These are phyloP conservation scores for Andrena praecox DNA, from an alignment of 2,888 invertebrate species.

Conservation along the genomic window DNA sequence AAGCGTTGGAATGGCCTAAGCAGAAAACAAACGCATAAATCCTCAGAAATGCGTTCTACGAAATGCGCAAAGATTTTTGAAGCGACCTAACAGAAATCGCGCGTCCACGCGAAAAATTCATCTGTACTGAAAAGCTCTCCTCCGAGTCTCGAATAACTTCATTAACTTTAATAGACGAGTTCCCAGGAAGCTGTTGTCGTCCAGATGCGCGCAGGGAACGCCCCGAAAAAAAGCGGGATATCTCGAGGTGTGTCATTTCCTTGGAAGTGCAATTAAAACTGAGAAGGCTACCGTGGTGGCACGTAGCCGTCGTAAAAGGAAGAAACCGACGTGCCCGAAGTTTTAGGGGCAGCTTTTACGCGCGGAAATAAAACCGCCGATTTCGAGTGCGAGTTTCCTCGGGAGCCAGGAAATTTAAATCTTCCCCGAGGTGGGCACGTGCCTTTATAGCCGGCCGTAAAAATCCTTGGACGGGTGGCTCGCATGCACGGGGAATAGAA, in stretches of 20 bases:
- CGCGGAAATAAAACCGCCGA: slow-evolving; percentile 69
- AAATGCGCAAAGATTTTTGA: no score
- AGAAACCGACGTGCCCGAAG: slow-evolving; percentile 20
- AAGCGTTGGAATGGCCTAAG: no score
- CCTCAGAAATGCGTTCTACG: no score
- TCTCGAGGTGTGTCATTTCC: slow-evolving; percentile 44
- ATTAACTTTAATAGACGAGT: slow-evolving; percentile 6
- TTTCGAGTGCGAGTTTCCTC: slow-evolving; percentile 69
- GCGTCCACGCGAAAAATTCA: not conserved
- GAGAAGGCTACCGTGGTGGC: slow-evolving; percentile 46
- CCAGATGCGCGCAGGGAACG: slow-evolving; percentile 28
- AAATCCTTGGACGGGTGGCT: slow-evolving; percentile 61
- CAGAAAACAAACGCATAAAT: no score
- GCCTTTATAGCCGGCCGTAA: slow-evolving; percentile 71
- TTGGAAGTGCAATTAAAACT: slow-evolving; percentile 63
- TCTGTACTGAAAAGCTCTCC: not conserved
- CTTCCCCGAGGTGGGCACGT: slow-evolving; percentile 62
- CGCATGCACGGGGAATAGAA: slow-evolving; percentile 29
- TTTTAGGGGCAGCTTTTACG: slow-evolving; percentile 60
- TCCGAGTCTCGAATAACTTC: not conserved
- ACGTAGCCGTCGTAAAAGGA: slow-evolving; percentile 66
- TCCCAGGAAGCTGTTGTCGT: slow-evolving; percentile 9
- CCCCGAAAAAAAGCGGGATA: slow-evolving; percentile 1
- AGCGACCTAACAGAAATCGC: not conserved
- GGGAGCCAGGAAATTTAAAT: slow-evolving; percentile 76